Conservation (phyloP, 1,140 invertebrate species). For the Brachionus plicatilis region DNA sequence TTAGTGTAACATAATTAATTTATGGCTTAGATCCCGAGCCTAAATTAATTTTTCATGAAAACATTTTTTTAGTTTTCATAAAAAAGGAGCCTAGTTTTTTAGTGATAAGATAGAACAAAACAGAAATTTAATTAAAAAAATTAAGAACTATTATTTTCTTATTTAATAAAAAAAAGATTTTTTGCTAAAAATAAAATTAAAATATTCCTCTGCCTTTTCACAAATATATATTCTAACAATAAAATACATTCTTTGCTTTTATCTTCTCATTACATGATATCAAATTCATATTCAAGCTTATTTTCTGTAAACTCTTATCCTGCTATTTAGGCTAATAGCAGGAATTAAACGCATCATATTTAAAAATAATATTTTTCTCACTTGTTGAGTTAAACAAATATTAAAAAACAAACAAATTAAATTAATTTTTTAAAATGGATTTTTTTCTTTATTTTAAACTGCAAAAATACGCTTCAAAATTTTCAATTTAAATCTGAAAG, state of each 20-base stretch:
- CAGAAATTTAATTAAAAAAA: too few species aligned
- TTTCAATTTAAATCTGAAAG: not conserved
- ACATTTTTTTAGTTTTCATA: too few species aligned
- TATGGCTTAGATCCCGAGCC: too few species aligned
- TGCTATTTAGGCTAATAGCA: not conserved
- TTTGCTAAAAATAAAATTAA: not conserved
- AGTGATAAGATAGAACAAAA: too few species aligned
- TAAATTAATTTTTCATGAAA: too few species aligned
- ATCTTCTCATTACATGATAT: not conserved
- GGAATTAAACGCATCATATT: not conserved
- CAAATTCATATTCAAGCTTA: not conserved
- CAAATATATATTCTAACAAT: too few species aligned
- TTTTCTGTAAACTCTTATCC: not conserved
- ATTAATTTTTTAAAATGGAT: not conserved
- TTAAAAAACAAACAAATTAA: not conserved
- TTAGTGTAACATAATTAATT: too few species aligned
- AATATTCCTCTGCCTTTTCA: not conserved
- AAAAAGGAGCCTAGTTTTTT: too few species aligned
- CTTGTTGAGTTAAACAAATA: not conserved
- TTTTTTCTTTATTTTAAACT: too few species aligned
- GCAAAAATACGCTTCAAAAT: not conserved
- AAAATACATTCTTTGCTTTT: not conserved
- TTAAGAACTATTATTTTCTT: too few species aligned
- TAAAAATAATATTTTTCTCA: not conserved
- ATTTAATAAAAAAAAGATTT: not conserved